A percentile compares a stretch with the other conserved stretches of the same genome.
Conservation (phyloP, 2,113 vertebrate genomes). For the Falco punctatus region DNA sequence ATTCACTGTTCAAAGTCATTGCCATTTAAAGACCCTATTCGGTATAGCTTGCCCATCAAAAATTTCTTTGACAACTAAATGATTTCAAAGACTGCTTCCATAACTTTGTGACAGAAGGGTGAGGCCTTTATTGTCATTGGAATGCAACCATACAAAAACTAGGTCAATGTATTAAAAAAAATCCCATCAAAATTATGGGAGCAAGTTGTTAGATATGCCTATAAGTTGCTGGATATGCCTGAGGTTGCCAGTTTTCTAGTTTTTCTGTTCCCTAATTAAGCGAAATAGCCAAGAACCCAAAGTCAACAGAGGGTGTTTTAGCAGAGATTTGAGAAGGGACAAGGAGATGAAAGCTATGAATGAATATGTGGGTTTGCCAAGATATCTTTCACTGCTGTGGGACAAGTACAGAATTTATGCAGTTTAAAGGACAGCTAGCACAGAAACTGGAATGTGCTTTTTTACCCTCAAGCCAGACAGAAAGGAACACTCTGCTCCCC, state of each 20-base stretch:
- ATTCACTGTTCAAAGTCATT: neutral
- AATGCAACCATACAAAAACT: neutral
- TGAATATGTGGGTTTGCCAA: neutral
- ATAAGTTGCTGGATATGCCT: neutral
- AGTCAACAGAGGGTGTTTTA: neutral
- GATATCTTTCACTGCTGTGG: neutral
- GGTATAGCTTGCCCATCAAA: neutral
- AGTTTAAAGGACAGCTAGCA: constrained; percentile 56
- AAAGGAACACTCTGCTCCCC: constrained; percentile 7
- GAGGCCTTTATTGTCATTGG: neutral
- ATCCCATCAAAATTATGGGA: neutral
- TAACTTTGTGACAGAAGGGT: neutral
- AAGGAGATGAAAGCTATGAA: constrained; percentile 31
- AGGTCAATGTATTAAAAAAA: neutral
- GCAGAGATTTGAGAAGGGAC: neutral
- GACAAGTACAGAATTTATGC: constrained; percentile 37
- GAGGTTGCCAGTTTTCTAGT: neutral
- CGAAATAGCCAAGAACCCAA: neutral
- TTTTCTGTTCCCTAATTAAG: neutral
- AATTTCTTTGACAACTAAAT: neutral
- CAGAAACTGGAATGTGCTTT: constrained; percentile 48
- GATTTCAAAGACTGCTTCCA: neutral
- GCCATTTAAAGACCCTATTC: neutral
- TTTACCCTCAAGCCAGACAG: constrained; percentile 55
- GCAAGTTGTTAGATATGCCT: neutral